Evolutionary conservation across 2,888 invertebrate species (phyloP).

Genomic region (Apodemia mormo): DNA sequence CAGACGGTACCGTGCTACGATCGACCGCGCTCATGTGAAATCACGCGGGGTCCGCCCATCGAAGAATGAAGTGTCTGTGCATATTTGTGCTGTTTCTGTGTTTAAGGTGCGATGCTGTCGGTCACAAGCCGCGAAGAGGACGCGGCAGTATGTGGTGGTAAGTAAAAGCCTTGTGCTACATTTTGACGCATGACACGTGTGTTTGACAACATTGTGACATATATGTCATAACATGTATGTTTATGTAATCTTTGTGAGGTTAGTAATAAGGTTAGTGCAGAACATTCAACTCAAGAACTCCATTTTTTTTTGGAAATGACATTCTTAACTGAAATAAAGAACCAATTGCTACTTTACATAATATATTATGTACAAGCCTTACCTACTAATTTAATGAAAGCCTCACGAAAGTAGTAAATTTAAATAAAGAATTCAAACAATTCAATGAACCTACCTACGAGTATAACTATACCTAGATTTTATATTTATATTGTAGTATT

Average conservation of each 20-base stretch:
- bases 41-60: slow-evolving; percentile 64
- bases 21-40: slow-evolving; percentile 68
- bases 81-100: slow-evolving; percentile 79
- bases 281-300: too few relatives aligned
- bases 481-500: background rate
- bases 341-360: too few relatives aligned
- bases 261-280: background rate
- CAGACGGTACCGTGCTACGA: slow-evolving; percentile 69
- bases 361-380: too few relatives aligned
- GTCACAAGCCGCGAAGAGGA: slow-evolving; percentile 87
- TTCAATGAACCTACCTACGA: too few relatives aligned
- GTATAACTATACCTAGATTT: background rate
- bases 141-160: slow-evolving; percentile 97
- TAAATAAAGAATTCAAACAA: background rate
- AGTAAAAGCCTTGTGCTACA: slow-evolving; percentile 55
- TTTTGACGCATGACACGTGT: slow-evolving; percentile 20
- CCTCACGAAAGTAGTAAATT: background rate
- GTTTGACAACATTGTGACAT: slow-evolving; percentile 13
- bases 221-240: slow-evolving; percentile 7
- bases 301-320: too few relatives aligned
- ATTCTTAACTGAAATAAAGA: too few relatives aligned
- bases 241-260: background rate
- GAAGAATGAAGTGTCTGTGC: slow-evolving; percentile 77
- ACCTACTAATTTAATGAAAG: background rate
- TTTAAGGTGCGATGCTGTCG: slow-evolving; percentile 69